Percentiles rank a stretch among this genome's conserved stretches.
These are phyloP conservation scores for Apamea sordens DNA, from an alignment of 2,888 invertebrate species.

Conservation along the genomic window DNA sequence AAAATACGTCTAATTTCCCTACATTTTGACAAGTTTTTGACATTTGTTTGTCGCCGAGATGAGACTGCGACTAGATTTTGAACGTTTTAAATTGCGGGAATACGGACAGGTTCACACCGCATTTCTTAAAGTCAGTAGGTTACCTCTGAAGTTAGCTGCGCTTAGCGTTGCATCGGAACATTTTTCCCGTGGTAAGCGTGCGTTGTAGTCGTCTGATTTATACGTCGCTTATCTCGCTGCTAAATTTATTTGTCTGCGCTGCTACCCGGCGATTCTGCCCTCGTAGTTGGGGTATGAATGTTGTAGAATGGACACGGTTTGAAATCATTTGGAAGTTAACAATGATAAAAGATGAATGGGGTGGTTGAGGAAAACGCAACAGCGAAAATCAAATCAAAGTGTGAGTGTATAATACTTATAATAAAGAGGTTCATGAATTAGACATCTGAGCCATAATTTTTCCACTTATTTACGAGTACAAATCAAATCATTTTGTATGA, in stretches of 20 bases:
- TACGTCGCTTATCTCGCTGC: constrained; percentile 87
- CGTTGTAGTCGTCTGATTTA: constrained; percentile 83
- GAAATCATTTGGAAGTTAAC: not conserved
- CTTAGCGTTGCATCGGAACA: constrained; percentile 59
- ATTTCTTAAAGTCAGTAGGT: constrained; percentile 64
- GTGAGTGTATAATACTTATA: not conserved
- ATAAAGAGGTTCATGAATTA: no score
- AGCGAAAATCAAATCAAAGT: not conserved
- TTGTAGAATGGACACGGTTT: constrained; percentile 66
- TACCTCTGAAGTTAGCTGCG: constrained; percentile 47
- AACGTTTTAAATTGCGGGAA: no score
- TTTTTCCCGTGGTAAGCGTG: constrained; percentile 77
- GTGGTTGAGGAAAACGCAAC: not conserved
- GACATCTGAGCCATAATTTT: no score
- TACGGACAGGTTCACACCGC: constrained; percentile 10
- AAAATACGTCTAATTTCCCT: no score
- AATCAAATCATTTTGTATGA: not conserved
- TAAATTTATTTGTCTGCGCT: constrained; percentile 89
- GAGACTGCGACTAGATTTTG: no score
- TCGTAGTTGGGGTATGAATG: constrained; percentile 63
- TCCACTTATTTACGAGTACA: no score
- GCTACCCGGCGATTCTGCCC: constrained; percentile 81
- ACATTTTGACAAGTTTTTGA: no score
- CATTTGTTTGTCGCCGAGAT: no score
- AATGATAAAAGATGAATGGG: not conserved